Evolutionary conservation across 2,797 vertebrate genomes (phyloP).

Genomic region (Syndactyla subalaris): DNA sequence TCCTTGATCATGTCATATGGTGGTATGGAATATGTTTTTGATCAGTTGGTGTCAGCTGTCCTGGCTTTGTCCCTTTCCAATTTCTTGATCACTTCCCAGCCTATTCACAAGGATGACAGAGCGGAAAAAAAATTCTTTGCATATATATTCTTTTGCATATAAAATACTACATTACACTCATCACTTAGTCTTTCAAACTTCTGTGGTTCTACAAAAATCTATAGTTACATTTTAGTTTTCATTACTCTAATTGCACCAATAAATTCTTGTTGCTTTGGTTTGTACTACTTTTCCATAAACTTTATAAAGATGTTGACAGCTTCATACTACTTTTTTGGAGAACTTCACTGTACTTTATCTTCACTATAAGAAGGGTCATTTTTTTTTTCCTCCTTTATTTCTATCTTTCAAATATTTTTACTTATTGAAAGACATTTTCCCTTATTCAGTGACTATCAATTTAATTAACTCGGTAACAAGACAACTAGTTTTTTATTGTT

Average conservation of each 20-base stretch:
- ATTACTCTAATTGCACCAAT: background rate
- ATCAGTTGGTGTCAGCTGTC: background rate
- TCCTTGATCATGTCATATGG: fast-evolving
- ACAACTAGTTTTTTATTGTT: background rate
- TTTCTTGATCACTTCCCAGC: fast-evolving
- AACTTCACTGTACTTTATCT: background rate
- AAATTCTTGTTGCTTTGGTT: fast-evolving
- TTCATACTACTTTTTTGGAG: background rate
- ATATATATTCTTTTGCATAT: too few species aligned
- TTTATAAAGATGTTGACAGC: background rate
- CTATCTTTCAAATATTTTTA: background rate
- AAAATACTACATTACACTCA: background rate
- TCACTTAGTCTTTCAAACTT: background rate
- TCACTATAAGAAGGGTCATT: background rate
- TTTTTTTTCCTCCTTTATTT: background rate
- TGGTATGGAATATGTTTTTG: background rate
- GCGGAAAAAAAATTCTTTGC: background rate
- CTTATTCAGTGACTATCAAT: background rate
- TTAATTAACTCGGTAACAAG: background rate
- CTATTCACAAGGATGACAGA: background rate
- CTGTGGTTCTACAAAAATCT: background rate
- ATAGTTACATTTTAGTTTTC: background rate
- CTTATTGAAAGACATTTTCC: background rate
- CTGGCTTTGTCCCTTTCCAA: background rate
- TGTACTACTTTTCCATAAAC: background rate